Conservation (phyloP, 2,888 invertebrate species). For the Acronicta alni region DNA sequence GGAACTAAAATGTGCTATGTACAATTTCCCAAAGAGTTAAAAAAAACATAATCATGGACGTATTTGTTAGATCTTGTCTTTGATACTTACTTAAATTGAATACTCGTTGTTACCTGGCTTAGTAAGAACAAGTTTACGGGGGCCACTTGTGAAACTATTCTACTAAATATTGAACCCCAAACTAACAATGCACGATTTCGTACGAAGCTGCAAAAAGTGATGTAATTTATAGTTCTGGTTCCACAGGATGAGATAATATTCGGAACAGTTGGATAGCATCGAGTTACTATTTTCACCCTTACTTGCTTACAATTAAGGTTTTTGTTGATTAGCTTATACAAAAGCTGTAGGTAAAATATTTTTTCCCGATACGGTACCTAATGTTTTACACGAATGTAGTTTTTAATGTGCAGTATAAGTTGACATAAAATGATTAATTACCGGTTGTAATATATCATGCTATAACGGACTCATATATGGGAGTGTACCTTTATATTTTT, state of each 20-base stretch:
- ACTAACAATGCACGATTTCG: constrained; percentile 73
- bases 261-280: constrained; percentile 25
- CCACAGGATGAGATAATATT: constrained; percentile 50
- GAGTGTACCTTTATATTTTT: constrained; percentile 23
- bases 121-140: constrained; percentile 66
- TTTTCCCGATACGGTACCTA: constrained; percentile 21
- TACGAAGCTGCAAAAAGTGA: constrained; percentile 72
- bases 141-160: constrained; percentile 76
- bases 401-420: constrained; percentile 38
- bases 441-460: constrained; percentile 28
- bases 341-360: constrained; percentile 23
- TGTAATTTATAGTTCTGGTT: constrained; percentile 72
- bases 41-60: too few relatives aligned
- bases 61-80: constrained; percentile 26
- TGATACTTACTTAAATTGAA: constrained; percentile 47
- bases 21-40: too few relatives aligned
- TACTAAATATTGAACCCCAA: constrained; percentile 74
- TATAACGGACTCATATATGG: constrained; percentile 9
- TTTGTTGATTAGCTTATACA: constrained; percentile 3
- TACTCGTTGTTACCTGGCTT: constrained; percentile 54
- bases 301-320: constrained; percentile 6
- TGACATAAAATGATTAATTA: constrained; percentile 44
- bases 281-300: constrained; percentile 25
- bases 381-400: constrained; percentile 30
- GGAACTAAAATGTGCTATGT: too few relatives aligned